Base-by-base conservation (phyloP, 2,888 invertebrate species). In the Gisinianus flammeolus region DNA sequence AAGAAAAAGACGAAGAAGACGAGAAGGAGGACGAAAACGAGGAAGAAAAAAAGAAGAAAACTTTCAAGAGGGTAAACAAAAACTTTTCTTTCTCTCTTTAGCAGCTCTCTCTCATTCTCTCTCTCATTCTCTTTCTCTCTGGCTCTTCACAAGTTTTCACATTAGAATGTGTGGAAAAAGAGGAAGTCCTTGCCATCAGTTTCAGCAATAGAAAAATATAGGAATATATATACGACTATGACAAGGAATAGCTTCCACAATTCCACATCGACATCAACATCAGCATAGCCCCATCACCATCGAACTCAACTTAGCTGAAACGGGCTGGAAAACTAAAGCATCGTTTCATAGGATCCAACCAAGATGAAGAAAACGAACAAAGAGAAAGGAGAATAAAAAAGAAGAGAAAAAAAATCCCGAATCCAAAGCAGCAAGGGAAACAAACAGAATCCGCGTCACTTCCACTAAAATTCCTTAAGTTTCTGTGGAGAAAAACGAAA, bases 131-230 rank as follows among this genome's bases (percentile, higher is more conserved):
- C 44, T 44, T 44, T 44, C 44, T 19, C 44, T 30, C 67, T 67
- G 31, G 19, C 67, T 70, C 54, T 70, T 70, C 54, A 70, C 58
- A 76, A 76, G 76, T 76, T 76, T 69, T 76, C 76, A 62, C 76
- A 76, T 76, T 76, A 75, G 22, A 28, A 31, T 31, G 26, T 24
- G 54, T 12, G 33, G 22, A 2, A 33, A 16, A 3, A 8, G 67
- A 67, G 67, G 26, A 67, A 67, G 33, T 31, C 2, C 67, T 67
- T 2, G 22, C 62, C 62, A 62, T 62, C 62, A 62, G 62, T 26
- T 62, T 10, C 62, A 62, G 62, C 28, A 2, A 26, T 26, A 26
- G 30, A 26, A 64, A 28, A 64, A 16, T n/a, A 64, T 67, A 19
- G 19, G n/a, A 31, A 33, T 67, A 67, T 31, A 30, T 16, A 33